Percentiles rank a stretch among this genome's conserved stretches.
phyloP scores from a whole-genome alignment of 2,888 invertebrate genomes.

The Perithous albicinctus region DNA sequence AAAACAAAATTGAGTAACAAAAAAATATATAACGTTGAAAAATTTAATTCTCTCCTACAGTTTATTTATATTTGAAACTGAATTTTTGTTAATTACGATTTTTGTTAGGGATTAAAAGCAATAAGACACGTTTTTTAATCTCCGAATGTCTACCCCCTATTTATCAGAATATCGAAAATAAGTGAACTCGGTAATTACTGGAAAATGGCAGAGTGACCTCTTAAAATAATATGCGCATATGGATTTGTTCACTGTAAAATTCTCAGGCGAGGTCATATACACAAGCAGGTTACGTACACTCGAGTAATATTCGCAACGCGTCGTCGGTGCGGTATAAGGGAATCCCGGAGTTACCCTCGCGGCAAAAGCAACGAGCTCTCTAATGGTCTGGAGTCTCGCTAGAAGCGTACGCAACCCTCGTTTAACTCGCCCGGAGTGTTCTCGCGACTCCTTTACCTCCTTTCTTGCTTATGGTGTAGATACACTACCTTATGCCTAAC shows the following conservation, averaged over 20 bases:
- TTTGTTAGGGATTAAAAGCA: no score
- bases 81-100: no score
- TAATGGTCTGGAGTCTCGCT: slow-evolving; percentile 39
- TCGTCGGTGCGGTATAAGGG: slow-evolving; percentile 10
- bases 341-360: slow-evolving; percentile 28
- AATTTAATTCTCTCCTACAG: no score
- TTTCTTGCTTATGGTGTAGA: slow-evolving; percentile 14
- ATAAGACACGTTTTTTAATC: no score
- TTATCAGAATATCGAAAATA: no score
- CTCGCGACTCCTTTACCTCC: slow-evolving; percentile 42
- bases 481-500: background rate
- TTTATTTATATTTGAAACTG: no score
- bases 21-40: no score
- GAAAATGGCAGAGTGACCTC: background rate
- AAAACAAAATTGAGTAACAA: no score
- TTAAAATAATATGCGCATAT: background rate
- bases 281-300: slow-evolving; percentile 20
- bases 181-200: no score
- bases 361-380: slow-evolving; percentile 44
- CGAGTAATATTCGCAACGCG: slow-evolving; percentile 23
- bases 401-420: background rate
- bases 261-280: background rate
- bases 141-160: no score
- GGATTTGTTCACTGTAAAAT: background rate
- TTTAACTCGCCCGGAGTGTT: slow-evolving; percentile 44